Evolutionary conservation across 2,888 invertebrate species (phyloP).

Genomic region (Hyposoter dolosus): DNA sequence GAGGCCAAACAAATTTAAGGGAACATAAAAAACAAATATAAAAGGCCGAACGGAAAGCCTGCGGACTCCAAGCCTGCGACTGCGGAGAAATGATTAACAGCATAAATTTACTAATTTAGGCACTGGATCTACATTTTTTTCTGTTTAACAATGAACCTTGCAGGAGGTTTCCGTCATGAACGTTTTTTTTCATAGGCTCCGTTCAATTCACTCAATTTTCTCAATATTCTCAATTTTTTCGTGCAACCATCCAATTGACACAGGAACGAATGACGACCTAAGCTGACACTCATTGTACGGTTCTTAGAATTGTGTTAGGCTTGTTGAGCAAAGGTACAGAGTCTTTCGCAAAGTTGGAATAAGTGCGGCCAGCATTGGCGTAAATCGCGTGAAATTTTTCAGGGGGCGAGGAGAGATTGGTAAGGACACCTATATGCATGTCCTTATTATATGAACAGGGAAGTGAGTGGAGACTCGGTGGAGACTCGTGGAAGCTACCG

Average conservation of each 20-base stretch:
- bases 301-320: background rate
- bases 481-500: conserved; percentile 68
- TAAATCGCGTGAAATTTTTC: conserved; percentile 44
- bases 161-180: too few relatives aligned
- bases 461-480: conserved; percentile 57
- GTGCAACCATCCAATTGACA: background rate
- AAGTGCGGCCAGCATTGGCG: background rate
- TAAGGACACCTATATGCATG: conserved; percentile 10
- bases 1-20: conserved; percentile 6
- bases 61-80: conserved; percentile 52
- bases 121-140: conserved; percentile 72
- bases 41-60: conserved; percentile 63
- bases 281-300: too few relatives aligned
- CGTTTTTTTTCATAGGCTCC: background rate
- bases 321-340: background rate
- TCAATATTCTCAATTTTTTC: background rate
- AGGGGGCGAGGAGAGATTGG: conserved; percentile 24
- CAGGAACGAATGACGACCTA: background rate
- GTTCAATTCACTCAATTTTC: background rate
- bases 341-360: background rate
- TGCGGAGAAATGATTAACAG: conserved; percentile 57
- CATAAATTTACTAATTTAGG: conserved; percentile 81
- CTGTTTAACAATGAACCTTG: background rate
- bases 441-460: conserved; percentile 29
- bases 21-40: conserved; percentile 21